Percentiles rank a stretch among this genome's conserved stretches.
These are phyloP conservation scores for Cynopterus brachyotis DNA, from an alignment of 2,113 vertebrate genomes.

Conservation along the genomic window DNA sequence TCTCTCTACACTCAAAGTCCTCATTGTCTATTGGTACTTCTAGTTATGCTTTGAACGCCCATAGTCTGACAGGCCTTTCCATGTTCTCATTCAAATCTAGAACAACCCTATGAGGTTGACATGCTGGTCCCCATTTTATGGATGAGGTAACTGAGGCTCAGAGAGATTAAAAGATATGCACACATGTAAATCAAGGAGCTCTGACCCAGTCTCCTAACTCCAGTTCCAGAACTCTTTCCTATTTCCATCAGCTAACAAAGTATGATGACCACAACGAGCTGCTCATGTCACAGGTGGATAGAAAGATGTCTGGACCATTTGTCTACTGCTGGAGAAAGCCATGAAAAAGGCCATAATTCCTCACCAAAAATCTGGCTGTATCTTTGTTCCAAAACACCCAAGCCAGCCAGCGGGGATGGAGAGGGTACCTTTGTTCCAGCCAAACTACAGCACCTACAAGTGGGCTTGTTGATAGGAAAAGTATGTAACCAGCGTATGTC, in stretches of 20 bases:
- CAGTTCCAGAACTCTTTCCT: background rate
- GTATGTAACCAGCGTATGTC: background rate
- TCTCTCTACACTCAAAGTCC: background rate
- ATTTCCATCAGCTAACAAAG: background rate
- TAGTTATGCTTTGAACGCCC: background rate
- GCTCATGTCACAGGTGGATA: accelerated
- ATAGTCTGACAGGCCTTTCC: background rate
- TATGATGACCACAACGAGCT: background rate
- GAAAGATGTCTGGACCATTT: background rate
- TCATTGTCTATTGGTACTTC: background rate
- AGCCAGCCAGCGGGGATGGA: background rate
- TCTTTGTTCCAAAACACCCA: background rate
- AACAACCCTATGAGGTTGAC: background rate
- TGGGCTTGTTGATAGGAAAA: background rate
- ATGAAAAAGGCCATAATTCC: background rate
- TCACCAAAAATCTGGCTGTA: background rate
- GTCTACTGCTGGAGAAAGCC: background rate
- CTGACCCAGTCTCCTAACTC: background rate
- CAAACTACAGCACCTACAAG: background rate
- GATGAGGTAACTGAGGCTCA: background rate
- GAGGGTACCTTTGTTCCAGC: background rate
- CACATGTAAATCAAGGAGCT: background rate
- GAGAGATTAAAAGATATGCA: background rate
- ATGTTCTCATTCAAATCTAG: background rate
- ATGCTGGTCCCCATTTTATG: background rate